Base-by-base conservation (phyloP, 2,113 vertebrate genomes). In the Vulpes vulpes region DNA sequence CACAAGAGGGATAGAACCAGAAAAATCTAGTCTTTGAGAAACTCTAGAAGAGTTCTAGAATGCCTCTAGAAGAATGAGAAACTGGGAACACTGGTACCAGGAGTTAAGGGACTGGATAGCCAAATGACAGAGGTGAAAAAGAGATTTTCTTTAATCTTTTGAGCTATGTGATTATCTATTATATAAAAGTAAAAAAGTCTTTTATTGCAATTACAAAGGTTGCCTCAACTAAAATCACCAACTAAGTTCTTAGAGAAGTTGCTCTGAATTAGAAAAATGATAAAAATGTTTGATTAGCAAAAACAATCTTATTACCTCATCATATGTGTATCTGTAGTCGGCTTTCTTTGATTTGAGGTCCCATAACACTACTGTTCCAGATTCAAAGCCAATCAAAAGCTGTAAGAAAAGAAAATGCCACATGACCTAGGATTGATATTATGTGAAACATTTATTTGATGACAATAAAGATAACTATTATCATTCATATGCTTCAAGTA, bases 341-440 rank as follows among this genome's bases (percentile, higher is more conserved):
- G 99, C 99, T 98, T 99, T 99, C 99, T 99, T 99, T 98, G 99
- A 99, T 98, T 99, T 99, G 98, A 99, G 99, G 98, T 99, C 99
- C 99, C 99, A 99, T 97, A 99, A 98, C 80, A 99, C 99, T 97
- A 99, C 99, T 59, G 99, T 99, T 98, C 99, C 99, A 97, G 99
- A 99, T 98, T 99, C 99, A 98, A 99, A 99, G 98, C 99, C 99
- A 99, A 99, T 99, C 98, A 99, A 99, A 96, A 99, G 99, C 99
- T 99, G 99, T 87, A 99, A 98, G 81, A 96, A 98, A 93, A 95
- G 89, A 35, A 98, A 86, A 88, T 0, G 19, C 14, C 51, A 96
- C 69, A 65, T 98, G 94, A 85, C 1, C 90, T 94, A 97, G 49
- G 9, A 11, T 69, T 64, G 8, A 25, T 27, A 89, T 3, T 96